Base-by-base conservation (phyloP, 2,888 invertebrate species). In the Calameuta filiformis region DNA sequence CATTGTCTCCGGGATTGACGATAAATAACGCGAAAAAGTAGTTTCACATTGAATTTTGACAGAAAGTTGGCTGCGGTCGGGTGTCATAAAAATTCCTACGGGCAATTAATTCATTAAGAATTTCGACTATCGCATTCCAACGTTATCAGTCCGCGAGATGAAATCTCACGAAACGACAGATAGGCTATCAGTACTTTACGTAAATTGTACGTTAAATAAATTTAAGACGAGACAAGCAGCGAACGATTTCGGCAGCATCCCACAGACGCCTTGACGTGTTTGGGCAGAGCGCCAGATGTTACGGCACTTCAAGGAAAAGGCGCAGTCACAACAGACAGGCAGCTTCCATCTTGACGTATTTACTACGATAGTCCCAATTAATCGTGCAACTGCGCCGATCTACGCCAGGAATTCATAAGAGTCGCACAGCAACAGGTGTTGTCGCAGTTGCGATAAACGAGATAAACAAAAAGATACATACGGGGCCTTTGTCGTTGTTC, bases 191-290 rank as follows among this genome's bases (percentile, higher is more conserved):
- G 12, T 12, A 9, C 56, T 6, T 56, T 9, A 23, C 6, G 2
- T 23, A 1, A 6, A 56, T 23, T 56, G 0, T 6, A 6, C 0
- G 6, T 56, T 56, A 9, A 56, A 23, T 6, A 23, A 56, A 56
- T 56, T 56, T 56, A 23, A 23, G 40, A 40, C 2, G 23, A 56
- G 23, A 23, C 23, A 23, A 56, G 2, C 56, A 23, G 9, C 56
- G 0, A 23, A 56, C 23, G 23, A 23, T 56, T 23, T 56, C 56
- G 12, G 56, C 56, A 56, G 56, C 15, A 56, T 56, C 56, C 23
- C 56, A 71, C 71, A 9, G 71, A 33, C 71, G 71, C 71, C 71
- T 71, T 71, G 71, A 71, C 31, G 71, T 15, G 71, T 71, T 71
- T 71, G 31, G 71, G 71, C 71, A 31, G 9, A 30, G 71, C 31